Evolutionary conservation across 2,888 invertebrate genomes (phyloP), one percentile per base, ranked within the genome.

Genomic region (Elegia similella): DNA sequence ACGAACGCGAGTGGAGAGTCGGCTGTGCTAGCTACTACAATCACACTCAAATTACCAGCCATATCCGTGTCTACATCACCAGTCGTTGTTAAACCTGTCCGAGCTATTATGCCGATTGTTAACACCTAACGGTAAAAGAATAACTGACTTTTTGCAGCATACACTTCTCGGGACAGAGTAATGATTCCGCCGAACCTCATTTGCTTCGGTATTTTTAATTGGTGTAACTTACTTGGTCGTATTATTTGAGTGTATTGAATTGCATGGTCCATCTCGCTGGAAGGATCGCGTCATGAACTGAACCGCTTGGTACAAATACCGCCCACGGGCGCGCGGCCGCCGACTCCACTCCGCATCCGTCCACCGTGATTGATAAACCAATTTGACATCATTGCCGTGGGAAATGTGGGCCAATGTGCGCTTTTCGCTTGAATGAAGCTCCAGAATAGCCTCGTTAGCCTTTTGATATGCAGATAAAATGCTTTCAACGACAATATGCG

Each of bases 361-460:
- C 79, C 75, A 77, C 80, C 63, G 78, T 83, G 87, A 89, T 89
- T 89, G 88, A 88, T 88, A 86, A 86, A 82, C 75, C 82, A 82
- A 86, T 84, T 85, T 84, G 78, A 80, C 80, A 82, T 82, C 72
- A 89, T 88, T 88, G 85, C 68, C 88, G 89, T 90, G 89, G 80
- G 90, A 89, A 84, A 75, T 78, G 68, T 75, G 69, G 73, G 67
- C 67, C 64, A 62, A 58, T 58, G 42, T 57, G 58, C 55, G 34
- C 60, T 66, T 67, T 63, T 65, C 34, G 61, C 55, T 61, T 58
- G 46, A 60, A 46, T 53, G 55, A 42, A 55, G 30, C 56, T 59
- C 55, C 59, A 56, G 56, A 60, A 58, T 59, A 57, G 58, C 44
- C 52, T 56, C 43, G 38, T 59, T 61, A 55, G 16, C 43, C 29